Evolutionary conservation across 2,888 invertebrate genomes (phyloP).

Genomic region (Aquatica leii): DNA sequence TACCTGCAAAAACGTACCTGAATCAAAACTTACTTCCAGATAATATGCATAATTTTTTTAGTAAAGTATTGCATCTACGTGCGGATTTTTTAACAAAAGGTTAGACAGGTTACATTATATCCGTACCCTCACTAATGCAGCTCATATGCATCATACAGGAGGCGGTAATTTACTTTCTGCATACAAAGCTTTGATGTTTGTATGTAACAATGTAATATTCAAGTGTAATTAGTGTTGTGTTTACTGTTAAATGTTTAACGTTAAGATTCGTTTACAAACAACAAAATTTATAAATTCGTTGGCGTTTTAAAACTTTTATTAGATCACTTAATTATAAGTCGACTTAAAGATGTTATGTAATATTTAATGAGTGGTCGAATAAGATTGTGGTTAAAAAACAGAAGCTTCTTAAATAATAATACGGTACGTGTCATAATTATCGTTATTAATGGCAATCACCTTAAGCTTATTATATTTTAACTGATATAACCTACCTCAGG

Average conservation of each 20-base stretch:
- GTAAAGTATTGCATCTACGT: conserved; percentile 26
- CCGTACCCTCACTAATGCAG: background rate
- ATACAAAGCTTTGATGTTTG: conserved; percentile 27
- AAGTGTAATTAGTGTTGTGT: conserved; percentile 23
- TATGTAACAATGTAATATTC: conserved; percentile 20
- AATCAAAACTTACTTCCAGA: conserved; percentile 7
- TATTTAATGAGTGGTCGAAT: background rate
- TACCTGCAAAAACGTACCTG: conserved; percentile 23
- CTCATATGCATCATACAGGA: conserved; percentile 4
- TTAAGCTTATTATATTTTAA: conserved; percentile 22
- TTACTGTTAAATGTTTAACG: conserved; percentile 18
- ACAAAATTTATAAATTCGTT: too few relatives aligned
- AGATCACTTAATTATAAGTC: background rate
- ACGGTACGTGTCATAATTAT: conserved; percentile 20
- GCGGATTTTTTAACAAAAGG: conserved; percentile 6
- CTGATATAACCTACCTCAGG: conserved; percentile 15
- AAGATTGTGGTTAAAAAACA: conserved; percentile 11
- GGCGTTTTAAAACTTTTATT: too few relatives aligned
- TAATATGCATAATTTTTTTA: conserved; percentile 24
- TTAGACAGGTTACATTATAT: conserved; percentile 14
- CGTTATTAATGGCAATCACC: conserved; percentile 29
- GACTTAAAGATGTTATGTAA: conserved; percentile 4
- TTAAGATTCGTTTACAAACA: conserved; percentile 13
- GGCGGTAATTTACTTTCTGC: conserved; percentile 12
- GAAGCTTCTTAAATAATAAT: conserved; percentile 24